Base-by-base conservation (phyloP, 1,140 invertebrate genomes). In the Sweltsa coloradensis region DNA sequence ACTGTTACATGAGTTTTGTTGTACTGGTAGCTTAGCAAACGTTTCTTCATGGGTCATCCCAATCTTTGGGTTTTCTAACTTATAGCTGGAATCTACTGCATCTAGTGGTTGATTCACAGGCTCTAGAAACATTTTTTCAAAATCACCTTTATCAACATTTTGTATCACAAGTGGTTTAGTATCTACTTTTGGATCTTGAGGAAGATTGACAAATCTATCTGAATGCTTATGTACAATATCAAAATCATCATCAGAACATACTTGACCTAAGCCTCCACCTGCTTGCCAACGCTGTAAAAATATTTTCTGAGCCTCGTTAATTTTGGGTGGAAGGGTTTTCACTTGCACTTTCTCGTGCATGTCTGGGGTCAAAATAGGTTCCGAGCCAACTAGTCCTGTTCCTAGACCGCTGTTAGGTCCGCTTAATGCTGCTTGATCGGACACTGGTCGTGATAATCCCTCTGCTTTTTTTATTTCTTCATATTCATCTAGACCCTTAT, bases 401-500 rank as follows among this genome's bases (percentile, higher is more conserved):
- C 11, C 7, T 11, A 9, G 26, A 14, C 13, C 24, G 18, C 24
- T 42, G 41, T n/a, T n/a, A n/a, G n/a, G n/a, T n/a, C 9, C 18
- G 43, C 29, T 45, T 45, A 13, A 5, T 43, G 5, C n/a, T n/a
- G 24, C 24, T 9, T 3, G 18, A 14, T 21, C 3, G 14, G n/a
- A 29, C n/a, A n/a, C 5, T n/a, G n/a, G 43, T 21, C 29, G 5
- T 34, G 19, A 22, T 5, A 21, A 11, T n/a, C 16, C 7, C 18
- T 47, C 34, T n/a, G 45, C 45, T 19, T 39, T 36, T 14, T 26
- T 36, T n/a, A 47, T 55, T 24, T 62, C 60, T 23, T 62, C 52
- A 5, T 64, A 63, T 45, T 64, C 65, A 48, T 73, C 63, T 3
- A 73, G 47, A 6, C 70, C 70, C 47, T 71, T 69, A 55, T 73